Evolutionary conservation across 1,140 invertebrate genomes (phyloP).

Genomic region (Drosophila tsacasi): DNA sequence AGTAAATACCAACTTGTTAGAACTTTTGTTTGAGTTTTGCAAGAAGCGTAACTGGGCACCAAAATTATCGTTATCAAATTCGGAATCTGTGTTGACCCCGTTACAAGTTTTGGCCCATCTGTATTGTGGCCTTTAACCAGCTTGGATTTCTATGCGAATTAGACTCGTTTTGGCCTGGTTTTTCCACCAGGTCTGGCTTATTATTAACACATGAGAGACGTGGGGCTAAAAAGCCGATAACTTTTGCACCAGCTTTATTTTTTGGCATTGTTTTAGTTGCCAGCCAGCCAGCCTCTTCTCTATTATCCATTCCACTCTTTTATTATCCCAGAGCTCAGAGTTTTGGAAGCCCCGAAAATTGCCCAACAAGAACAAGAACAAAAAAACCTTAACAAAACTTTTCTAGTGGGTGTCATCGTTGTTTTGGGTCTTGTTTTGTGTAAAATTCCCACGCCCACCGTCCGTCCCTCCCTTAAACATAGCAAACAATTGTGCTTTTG

Average conservation of each 20-base stretch:
- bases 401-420: constrained; percentile 68
- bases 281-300: constrained; percentile 4
- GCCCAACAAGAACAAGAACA: constrained; percentile 56
- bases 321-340: constrained; percentile 1
- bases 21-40: constrained; percentile 28
- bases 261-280: constrained; percentile 57
- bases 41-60: constrained; percentile 20
- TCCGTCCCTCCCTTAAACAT: constrained; percentile 39
- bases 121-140: constrained; percentile 22
- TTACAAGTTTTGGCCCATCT: constrained; percentile 26
- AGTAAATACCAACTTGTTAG: constrained; percentile 3
- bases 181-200: constrained; percentile 46
- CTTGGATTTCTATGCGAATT: constrained; percentile 53
- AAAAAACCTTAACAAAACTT: constrained; percentile 42
- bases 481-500: constrained; percentile 78
- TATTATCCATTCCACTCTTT: constrained; percentile 5
- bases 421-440: constrained; percentile 37
- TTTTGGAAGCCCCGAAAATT: constrained; percentile 47
- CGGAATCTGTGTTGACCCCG: constrained; percentile 25
- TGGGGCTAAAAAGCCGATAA: constrained; percentile 22
- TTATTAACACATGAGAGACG: constrained; percentile 51
- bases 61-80: constrained; percentile 44
- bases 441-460: constrained; percentile 59
- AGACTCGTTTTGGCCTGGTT: constrained; percentile 41
- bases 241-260: constrained; percentile 68